phyloP scores from a whole-genome alignment of 2,888 invertebrate genomes.

The Amaurobius ferox region DNA sequence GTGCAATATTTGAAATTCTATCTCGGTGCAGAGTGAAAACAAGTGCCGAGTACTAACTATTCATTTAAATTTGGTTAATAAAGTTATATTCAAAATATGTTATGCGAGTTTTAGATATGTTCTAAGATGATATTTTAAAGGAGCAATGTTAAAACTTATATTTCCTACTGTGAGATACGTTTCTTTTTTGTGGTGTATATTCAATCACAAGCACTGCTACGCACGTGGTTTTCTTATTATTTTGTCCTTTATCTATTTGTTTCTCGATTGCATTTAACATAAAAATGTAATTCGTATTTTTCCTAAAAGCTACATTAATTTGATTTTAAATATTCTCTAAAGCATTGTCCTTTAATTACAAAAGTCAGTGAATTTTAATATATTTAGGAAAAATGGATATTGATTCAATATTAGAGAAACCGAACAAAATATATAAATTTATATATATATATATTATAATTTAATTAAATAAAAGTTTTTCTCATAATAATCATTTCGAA shows the following conservation, averaged over 20 bases:
- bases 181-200: constrained; percentile 26
- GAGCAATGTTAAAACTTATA: constrained; percentile 44
- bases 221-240: constrained; percentile 43
- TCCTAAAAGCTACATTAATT: too few species aligned
- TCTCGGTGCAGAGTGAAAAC: background rate
- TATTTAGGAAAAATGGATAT: too few species aligned
- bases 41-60: constrained; percentile 22
- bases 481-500: too few species aligned
- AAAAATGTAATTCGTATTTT: too few species aligned
- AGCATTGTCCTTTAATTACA: too few species aligned
- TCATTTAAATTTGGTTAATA: constrained; percentile 55
- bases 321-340: too few species aligned
- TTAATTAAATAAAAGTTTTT: too few species aligned
- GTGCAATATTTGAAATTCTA: constrained; percentile 64
- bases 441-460: too few species aligned
- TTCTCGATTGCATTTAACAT: background rate
- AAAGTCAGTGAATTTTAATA: too few species aligned
- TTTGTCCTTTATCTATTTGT: background rate
- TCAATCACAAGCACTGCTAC: constrained; percentile 43
- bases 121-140: constrained; percentile 44
- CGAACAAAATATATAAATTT: too few species aligned
- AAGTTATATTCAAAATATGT: constrained; percentile 42
- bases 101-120: constrained; percentile 49
- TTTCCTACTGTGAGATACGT: constrained; percentile 43
- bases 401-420: too few species aligned